phyloP scores from a whole-genome alignment of 1,140 invertebrate species.

The Lethrus apterus region DNA sequence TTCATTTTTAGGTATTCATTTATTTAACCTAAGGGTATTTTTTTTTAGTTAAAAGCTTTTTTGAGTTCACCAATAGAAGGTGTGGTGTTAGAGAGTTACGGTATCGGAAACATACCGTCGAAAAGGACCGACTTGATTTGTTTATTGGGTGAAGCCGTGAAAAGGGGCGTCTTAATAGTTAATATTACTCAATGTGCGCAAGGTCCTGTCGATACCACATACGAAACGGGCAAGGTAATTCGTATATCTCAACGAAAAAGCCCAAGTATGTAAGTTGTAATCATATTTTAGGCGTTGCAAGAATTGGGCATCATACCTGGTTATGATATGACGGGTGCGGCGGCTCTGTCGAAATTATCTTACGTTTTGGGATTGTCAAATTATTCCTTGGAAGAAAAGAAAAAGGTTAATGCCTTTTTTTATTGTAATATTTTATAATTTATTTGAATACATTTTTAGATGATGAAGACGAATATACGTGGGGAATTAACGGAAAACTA shows the following conservation, averaged over 20 bases:
- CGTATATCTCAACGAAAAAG: constrained; percentile 1
- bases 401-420: constrained; percentile 44
- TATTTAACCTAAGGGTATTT: neutral
- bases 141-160: constrained; percentile 63
- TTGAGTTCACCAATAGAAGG: constrained; percentile 68
- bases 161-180: constrained; percentile 80
- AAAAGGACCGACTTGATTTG: constrained; percentile 75
- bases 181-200: constrained; percentile 88
- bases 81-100: constrained; percentile 88
- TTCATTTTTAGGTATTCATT: neutral
- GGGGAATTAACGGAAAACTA: constrained; percentile 54
- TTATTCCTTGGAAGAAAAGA: constrained; percentile 66
- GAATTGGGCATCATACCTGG: constrained; percentile 76
- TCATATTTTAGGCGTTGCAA: constrained; percentile 23
- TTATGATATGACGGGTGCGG: constrained; percentile 92
- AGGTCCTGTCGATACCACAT: constrained; percentile 65
- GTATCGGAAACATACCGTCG: constrained; percentile 85
- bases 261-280: neutral
- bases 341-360: constrained; percentile 83
- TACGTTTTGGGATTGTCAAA: constrained; percentile 61
- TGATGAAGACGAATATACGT: constrained; percentile 71
- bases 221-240: constrained; percentile 73
- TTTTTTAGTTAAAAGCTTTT: constrained; percentile 59
- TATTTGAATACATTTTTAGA: constrained; percentile 43
- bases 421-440: constrained; percentile 7